A percentile compares a stretch with the other conserved stretches of the same genome.
phyloP scores from a whole-genome alignment of 2,113 vertebrate genomes.

The Manacus vitellinus region DNA sequence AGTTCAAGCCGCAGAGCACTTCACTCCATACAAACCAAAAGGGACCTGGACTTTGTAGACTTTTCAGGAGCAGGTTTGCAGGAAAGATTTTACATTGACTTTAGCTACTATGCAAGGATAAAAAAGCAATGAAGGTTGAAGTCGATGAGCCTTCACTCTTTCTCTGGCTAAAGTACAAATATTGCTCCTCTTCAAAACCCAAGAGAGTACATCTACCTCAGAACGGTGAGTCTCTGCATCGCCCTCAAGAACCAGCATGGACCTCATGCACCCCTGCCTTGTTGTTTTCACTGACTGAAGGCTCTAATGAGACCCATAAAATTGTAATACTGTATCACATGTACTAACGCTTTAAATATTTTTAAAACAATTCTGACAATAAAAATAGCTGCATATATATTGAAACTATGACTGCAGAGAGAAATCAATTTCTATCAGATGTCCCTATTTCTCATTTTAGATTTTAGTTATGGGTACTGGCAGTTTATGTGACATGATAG shows the following conservation, averaged over 20 bases:
- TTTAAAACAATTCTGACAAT: background rate
- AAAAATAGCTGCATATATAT: background rate
- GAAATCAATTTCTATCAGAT: background rate
- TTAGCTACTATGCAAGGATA: background rate
- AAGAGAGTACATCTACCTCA: background rate
- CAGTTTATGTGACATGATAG: background rate
- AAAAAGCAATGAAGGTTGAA: background rate
- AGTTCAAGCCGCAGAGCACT: background rate
- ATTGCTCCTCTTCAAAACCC: background rate
- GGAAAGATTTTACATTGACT: background rate
- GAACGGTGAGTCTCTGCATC: background rate
- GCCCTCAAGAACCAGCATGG: fast-evolving
- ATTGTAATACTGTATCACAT: background rate
- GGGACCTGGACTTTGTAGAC: fast-evolving
- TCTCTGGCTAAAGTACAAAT: background rate
- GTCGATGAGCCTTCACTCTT: background rate
- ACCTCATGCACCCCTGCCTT: background rate
- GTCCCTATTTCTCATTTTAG: background rate
- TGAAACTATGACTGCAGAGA: background rate
- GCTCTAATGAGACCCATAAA: background rate
- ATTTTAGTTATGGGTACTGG: background rate
- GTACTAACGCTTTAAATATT: background rate
- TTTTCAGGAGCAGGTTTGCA: background rate
- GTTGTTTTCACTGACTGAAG: background rate
- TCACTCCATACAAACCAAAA: fast-evolving